Base-by-base conservation (phyloP, 2,797 vertebrate genomes). In the Ciconia nigra region DNA sequence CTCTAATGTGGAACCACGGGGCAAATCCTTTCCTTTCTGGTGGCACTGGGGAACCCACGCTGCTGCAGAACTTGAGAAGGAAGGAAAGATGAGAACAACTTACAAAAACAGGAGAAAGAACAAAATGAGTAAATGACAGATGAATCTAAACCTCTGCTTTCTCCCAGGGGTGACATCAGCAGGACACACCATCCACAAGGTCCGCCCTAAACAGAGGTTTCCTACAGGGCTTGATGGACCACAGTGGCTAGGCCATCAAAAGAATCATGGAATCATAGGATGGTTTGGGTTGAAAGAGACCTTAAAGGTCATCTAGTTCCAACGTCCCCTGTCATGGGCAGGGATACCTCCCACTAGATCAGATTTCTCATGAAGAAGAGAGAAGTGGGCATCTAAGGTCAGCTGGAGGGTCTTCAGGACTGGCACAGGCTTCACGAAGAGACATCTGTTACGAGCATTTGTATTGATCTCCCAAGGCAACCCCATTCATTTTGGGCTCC, bases 401-500 rank as follows among this genome's bases (percentile, higher is more conserved):
- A 89, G 18, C 55, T 70, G 87, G 42, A 73, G 39, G 49, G 10
- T 51, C 65, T 67, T 46, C 47, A 44, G 76, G 52, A 26, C 21
- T 73, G 35, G n/a, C 19, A 35, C 22, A 49, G 39, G 41, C 72
- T 83, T 42, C 35, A 51, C 17, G 12, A 73, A 71, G 31, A 35
- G 20, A 46, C 47, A 85, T 5, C 11, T 8, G 11, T 12, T 69
- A 7, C 2, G 20, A 87, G 57, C 42, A 57, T 70, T 88, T 2
- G 0, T 88, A 93, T 25, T 39, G 78, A 94, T 65, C 71, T 76
- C 54, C 89, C 63, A 49, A 87, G 78, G 72, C 52, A 54, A 91
- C 15, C 35, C 39, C 41, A 81, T 96, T 82, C 87, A 78, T 96
- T 94, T 51, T 66, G 69, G 91, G 70, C 57, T 96, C 93, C 85